A percentile compares a stretch with the other conserved stretches of the same genome.
These are phyloP conservation scores for Acrocephalus scirpaceus DNA, from an alignment of 2,797 vertebrate genomes.

Conservation along the genomic window DNA sequence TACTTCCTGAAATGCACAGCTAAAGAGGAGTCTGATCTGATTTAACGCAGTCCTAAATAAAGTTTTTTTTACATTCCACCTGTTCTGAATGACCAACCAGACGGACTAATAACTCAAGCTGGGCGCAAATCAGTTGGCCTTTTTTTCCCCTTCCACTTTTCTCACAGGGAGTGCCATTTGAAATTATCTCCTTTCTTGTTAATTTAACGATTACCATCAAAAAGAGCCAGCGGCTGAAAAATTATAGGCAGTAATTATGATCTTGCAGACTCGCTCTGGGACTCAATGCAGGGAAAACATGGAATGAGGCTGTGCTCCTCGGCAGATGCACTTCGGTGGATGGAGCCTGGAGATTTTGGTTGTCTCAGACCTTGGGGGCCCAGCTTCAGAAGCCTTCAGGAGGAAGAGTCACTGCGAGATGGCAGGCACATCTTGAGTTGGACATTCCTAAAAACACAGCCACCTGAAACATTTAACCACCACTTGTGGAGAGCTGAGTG, in stretches of 20 bases:
- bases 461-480: fast-evolving
- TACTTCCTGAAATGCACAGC: neutral
- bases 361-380: neutral
- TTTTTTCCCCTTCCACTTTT: neutral
- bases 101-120: neutral
- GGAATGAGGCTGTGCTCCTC: neutral
- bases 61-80: neutral
- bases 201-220: conserved; percentile 28
- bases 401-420: neutral
- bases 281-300: neutral
- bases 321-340: neutral
- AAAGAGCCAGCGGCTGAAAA: neutral
- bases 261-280: neutral
- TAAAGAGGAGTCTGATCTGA: neutral
- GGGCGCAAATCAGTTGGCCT: neutral
- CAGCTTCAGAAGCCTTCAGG: neutral
- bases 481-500: neutral
- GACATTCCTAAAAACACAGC: neutral
- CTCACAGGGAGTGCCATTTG: neutral
- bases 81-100: neutral
- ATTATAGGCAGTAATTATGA: conserved; percentile 23
- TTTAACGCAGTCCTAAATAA: neutral
- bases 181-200: conserved; percentile 54
- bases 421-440: neutral
- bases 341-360: neutral